Evolutionary conservation across 2,797 vertebrate genomes (phyloP), one percentile per base, ranked within the genome.

Genomic region (Huso huso): DNA sequence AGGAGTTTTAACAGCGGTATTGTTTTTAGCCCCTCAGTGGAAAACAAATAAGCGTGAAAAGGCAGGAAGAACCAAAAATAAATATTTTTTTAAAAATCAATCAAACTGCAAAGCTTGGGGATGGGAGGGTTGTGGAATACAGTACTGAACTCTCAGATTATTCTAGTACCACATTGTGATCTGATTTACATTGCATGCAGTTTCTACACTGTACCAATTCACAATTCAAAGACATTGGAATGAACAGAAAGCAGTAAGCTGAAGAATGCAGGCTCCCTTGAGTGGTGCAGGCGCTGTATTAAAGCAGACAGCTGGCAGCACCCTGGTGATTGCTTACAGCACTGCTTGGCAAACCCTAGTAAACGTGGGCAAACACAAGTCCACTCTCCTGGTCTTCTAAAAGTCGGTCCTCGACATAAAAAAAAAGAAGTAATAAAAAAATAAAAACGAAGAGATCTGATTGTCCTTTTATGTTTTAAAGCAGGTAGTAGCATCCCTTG

Each of bases 401-500:
- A 55, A 11, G 6, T 37, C 66, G 15, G 8, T 66, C 63, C 11
- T 72, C 15, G 15, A 18, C 15, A 18, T 18, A 18, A 18, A 18
- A 58, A 58, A 58, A 58, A n/a, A 58, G 6, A 58, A 10, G 13
- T 5, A 58, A 58, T 11, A 13, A 6, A 6, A 49, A 48, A 62
- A 68, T 48, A 59, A 48, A 11, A 65, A 55, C 48, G 2, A 48
- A 65, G 57, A 48, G 37, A 65, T 4, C 69, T 63, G 68, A 68
- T 72, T 74, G 69, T 52, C 68, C 49, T 49, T 49, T 62, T 23
- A 49, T 62, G 51, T 63, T 37, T 53, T 63, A 58, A 49, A 67
- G 61, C 50, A 70, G 59, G 49, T 59, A 59, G 49, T 49, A 60
- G 48, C 57, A 67, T 66, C 52, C 23, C 48, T 63, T 63, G n/a